These are phyloP conservation scores for Epinephelus moara DNA, from an alignment of 2,113 vertebrate species.

Conservation along the genomic window DNA sequence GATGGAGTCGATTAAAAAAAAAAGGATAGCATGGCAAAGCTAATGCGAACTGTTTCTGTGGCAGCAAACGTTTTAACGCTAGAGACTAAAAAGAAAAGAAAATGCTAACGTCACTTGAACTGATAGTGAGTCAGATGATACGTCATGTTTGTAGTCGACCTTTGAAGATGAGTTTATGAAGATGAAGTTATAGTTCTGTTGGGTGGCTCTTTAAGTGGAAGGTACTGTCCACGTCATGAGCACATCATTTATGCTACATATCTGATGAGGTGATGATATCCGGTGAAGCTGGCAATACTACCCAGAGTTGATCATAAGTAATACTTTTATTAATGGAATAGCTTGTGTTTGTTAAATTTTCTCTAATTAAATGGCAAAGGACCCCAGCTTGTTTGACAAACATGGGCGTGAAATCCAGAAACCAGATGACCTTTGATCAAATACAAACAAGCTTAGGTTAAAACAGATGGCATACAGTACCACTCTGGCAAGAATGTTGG, in stretches of 20 bases:
- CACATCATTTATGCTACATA: too few species aligned
- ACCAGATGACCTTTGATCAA: neutral
- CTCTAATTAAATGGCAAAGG: neutral
- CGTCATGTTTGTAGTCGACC: too few species aligned
- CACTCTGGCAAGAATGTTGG: neutral
- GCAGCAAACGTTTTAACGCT: too few species aligned
- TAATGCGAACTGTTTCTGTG: too few species aligned
- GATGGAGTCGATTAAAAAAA: too few species aligned
- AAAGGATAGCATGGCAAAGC: too few species aligned
- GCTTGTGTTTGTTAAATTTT: neutral
- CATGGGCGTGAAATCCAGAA: neutral
- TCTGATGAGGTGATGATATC: slow-evolving; percentile 1
- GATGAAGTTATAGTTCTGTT: neutral
- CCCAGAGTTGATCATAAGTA: neutral
- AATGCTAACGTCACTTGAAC: too few species aligned
- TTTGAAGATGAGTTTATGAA: too few species aligned
- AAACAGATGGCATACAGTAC: neutral
- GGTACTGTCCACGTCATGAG: neutral
- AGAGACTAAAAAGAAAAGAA: too few species aligned
- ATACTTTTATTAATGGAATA: neutral
- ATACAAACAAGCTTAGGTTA: neutral
- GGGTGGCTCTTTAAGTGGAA: neutral
- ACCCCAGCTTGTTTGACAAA: neutral
- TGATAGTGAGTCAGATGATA: too few species aligned
- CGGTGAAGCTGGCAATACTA: neutral